Percentiles rank a stretch among this genome's conserved stretches.
These are phyloP conservation scores for Ceriagrion tenellum DNA, from an alignment of 2,888 invertebrate genomes.

Conservation along the genomic window DNA sequence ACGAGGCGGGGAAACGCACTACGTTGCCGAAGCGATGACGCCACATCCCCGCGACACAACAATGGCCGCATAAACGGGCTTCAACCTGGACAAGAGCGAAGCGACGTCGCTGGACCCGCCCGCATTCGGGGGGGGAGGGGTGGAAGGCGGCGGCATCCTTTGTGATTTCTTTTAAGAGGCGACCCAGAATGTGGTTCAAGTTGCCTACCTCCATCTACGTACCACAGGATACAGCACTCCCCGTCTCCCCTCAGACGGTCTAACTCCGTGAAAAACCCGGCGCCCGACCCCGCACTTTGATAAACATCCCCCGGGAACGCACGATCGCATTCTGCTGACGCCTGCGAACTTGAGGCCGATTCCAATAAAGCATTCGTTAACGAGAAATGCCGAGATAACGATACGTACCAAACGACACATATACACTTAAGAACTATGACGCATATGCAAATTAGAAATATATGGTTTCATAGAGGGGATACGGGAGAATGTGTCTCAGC, in stretches of 20 bases:
- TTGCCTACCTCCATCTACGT: background rate
- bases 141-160: slow-evolving; percentile 42
- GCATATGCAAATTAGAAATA: too few relatives aligned
- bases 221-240: background rate
- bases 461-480: too few relatives aligned
- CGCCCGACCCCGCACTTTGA: background rate
- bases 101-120: background rate
- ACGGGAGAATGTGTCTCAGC: too few relatives aligned
- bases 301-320: background rate
- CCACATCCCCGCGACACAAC: slow-evolving; percentile 20
- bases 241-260: background rate
- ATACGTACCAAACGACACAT: too few relatives aligned
- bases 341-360: background rate
- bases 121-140: too few relatives aligned
- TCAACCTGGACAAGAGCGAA: background rate
- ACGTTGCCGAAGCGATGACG: background rate
- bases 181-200: slow-evolving; percentile 18
- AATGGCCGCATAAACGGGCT: slow-evolving; percentile 35
- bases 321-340: background rate
- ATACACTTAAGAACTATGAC: too few relatives aligned
- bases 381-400: too few relatives aligned
- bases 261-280: background rate
- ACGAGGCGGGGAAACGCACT: background rate
- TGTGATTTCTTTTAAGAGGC: background rate
- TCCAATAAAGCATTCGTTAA: too few relatives aligned